phyloP scores from a whole-genome alignment of 2,113 vertebrate genomes.

The Nycticryphes semicollaris region DNA sequence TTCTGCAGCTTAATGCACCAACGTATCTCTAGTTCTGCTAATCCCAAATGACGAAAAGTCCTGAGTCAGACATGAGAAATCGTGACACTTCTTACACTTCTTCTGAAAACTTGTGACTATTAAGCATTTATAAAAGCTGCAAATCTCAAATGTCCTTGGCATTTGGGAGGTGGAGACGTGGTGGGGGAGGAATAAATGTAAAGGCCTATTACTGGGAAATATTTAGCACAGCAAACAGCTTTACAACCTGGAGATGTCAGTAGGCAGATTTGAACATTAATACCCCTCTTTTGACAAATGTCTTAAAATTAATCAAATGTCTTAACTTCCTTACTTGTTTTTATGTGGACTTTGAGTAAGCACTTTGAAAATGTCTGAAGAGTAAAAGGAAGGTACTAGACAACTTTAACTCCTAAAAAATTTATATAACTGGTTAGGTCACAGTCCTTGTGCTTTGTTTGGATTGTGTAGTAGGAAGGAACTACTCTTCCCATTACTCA shows the following conservation, averaged over 20 bases:
- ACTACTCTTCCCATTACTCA: background rate
- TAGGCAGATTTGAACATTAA: background rate
- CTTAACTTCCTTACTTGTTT: background rate
- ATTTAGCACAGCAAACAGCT: background rate
- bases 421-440: background rate
- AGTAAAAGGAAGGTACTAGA: background rate
- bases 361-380: background rate
- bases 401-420: background rate
- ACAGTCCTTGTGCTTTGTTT: background rate
- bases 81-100: background rate
- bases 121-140: background rate
- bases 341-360: background rate
- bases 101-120: background rate
- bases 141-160: background rate
- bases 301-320: background rate
- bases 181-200: background rate
- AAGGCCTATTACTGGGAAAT: background rate
- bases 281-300: background rate
- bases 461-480: background rate
- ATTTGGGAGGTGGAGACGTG: background rate
- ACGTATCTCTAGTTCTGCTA: background rate
- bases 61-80: conserved; percentile 7
- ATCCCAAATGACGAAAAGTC: background rate
- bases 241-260: background rate
- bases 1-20: background rate